Evolutionary conservation across 2,113 vertebrate genomes (phyloP), one percentile per base, ranked within the genome.

Genomic region (Tonatia bakeri): DNA sequence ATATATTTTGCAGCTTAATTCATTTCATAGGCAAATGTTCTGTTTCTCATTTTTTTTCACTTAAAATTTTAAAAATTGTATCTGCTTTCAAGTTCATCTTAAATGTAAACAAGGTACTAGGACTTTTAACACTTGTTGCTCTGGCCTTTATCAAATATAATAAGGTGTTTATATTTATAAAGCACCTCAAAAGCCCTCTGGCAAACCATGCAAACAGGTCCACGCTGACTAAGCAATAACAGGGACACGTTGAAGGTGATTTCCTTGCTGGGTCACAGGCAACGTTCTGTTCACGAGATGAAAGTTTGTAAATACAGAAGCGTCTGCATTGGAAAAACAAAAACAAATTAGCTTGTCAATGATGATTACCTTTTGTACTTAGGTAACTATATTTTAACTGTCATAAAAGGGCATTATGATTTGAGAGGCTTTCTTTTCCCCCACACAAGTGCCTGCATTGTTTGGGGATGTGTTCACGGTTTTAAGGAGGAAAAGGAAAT

Each of bases 81-180:
- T 93, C 59, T 89, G 64, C 81, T 84, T 84, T 90, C 59, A 80
- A 19, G 61, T 87, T 84, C 28, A 33, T 85, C 92, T 75, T 92
- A 67, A 54, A 40, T 65, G 36, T 67, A 59, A 90, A 43, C 47
- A 64, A 83, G 28, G 45, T 81, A 31, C 2, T 28, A 59, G 82
- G 33, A 87, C 76, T 54, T 40, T 54, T 15, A 82, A 45, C 33
- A 26, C 43, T 85, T 10, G 0, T 38, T 40, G 36, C 40, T 90
- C 52, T 75, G 84, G 43, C 9, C 75, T 13, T 76, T 69, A 26
- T 64, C 87, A 81, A 45, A 28, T 69, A 45, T 40, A 22, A 15
- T 91, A 45, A 96, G 67, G 22, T 93, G 16, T 67, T 56, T 73
- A 26, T 93, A 43, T 75, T 75, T 50, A 77, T 43, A 61, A 87